Evolutionary conservation across 2,888 invertebrate genomes (phyloP), one percentile per base, ranked within the genome.

Genomic region (Volucella zonaria): DNA sequence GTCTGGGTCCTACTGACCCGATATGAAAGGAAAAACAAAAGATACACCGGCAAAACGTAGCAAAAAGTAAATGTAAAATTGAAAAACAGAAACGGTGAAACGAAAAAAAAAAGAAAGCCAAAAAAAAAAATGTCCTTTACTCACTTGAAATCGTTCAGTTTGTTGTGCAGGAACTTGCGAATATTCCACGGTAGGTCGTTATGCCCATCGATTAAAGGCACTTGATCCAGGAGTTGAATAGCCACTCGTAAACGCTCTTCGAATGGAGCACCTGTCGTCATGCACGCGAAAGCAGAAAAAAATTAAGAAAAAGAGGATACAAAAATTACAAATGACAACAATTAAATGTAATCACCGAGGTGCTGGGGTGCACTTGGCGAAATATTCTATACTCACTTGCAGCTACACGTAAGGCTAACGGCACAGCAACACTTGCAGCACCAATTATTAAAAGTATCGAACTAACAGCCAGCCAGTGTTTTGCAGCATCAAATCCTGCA

Each of bases 101-200:
- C 58, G 31, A 49, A 68, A 61, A 77, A 54, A 45, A 43, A 40
- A 58, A 61, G 47, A 59, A 23, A 59, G n/a, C n/a, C 12, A 56
- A 18, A 40, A 54, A 51, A 71, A n/a, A 61, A 23, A 59, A 68
- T 51, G 23, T 43, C 18, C 15, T 58, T 18, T 64, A 92, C 90
- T 91, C 87, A 94, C 94, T 95, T 94, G 89, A 97, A 96, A 91
- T 96, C 96, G 91, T 96, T 95, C 88, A 97, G 94, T 91, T 95
- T 95, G 92, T 97, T 97, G 92, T 97, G 96, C 91, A 97, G 93
- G 93, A 97, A 97, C 92, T 97, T 97, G 87, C 97, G 93, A 91
- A 97, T 96, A 92, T 97, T 97, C 96, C 97, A 97, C 12, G 97
- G 97, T 87, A 97, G 93, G 92, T 97, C 97, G 93, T 97, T 97